These are phyloP conservation scores for Hydrolagus affinis DNA, from an alignment of 2,113 vertebrate species.

Conservation along the genomic window DNA sequence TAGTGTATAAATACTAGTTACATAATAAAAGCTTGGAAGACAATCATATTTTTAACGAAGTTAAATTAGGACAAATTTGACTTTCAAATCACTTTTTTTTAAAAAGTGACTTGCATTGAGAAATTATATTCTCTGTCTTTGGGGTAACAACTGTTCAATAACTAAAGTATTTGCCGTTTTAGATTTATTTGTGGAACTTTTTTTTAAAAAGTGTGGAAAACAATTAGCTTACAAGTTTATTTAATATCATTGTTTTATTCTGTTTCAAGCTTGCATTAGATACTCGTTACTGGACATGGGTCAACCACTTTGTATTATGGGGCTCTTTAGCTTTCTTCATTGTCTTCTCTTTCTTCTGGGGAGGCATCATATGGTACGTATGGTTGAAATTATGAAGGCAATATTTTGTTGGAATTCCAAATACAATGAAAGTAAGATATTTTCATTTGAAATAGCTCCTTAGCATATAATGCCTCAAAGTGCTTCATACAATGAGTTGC, in stretches of 20 bases:
- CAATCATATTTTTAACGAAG: background rate
- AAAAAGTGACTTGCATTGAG: too few species aligned
- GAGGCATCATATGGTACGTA: slow-evolving; percentile 91
- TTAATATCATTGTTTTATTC: background rate
- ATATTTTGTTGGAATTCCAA: background rate
- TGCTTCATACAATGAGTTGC: too few species aligned
- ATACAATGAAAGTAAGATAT: background rate
- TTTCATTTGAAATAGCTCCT: background rate
- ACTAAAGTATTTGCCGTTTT: background rate
- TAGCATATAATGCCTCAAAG: too few species aligned
- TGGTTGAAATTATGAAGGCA: background rate
- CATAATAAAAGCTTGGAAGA: background rate
- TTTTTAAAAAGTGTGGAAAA: background rate
- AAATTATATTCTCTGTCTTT: background rate
- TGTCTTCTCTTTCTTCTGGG: slow-evolving; percentile 98
- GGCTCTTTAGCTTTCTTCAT: slow-evolving; percentile 92
- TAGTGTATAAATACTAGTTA: background rate
- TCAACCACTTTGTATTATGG: slow-evolving; percentile 98
- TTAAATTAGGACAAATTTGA: too few species aligned
- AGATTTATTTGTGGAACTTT: background rate
- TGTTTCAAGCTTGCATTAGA: slow-evolving; percentile 78
- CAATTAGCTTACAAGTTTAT: background rate
- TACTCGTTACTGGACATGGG: slow-evolving; percentile 93
- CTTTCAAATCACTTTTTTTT: too few species aligned
- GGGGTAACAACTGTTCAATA: background rate